phyloP scores from a whole-genome alignment of 37 sponge, comb jelly and placozoan genomes.

The Amphimedon queenslandica region DNA sequence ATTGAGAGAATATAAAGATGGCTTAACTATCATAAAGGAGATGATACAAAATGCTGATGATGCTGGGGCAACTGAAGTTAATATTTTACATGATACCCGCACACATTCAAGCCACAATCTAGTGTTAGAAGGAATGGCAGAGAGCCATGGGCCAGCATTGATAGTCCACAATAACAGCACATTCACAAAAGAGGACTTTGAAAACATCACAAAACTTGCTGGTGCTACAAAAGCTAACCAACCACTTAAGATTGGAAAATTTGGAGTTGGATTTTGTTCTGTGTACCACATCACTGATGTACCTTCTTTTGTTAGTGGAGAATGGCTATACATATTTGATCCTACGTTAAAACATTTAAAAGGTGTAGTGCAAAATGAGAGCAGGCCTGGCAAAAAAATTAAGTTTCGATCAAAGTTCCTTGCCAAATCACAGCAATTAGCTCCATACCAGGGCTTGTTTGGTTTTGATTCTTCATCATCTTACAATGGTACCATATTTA shows the following conservation, averaged over 20 bases:
- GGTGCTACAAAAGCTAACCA: slow-evolving; percentile 63
- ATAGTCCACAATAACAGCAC: slow-evolving; percentile 46
- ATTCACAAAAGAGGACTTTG: slow-evolving; percentile 74
- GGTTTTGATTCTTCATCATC: slow-evolving; percentile 2
- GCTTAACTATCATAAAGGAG: slow-evolving; percentile 65
- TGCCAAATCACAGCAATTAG: slow-evolving; percentile 31
- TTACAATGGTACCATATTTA: slow-evolving; percentile 59
- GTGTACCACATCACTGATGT: slow-evolving; percentile 62
- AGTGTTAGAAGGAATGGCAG: slow-evolving; percentile 47
- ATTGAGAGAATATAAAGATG: slow-evolving; percentile 70
- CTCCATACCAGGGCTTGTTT: slow-evolving; percentile 51
- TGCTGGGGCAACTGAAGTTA: slow-evolving; percentile 71
- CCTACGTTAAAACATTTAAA: slow-evolving; percentile 45
- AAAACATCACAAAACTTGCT: slow-evolving; percentile 75
- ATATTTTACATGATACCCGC: slow-evolving; percentile 57
- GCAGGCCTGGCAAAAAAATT: slow-evolving; percentile 47
- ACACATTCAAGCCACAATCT: slow-evolving; percentile 21
- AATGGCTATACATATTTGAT: slow-evolving; percentile 60
- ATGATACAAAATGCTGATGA: slow-evolving; percentile 85
- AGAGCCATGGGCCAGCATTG: slow-evolving; percentile 67
- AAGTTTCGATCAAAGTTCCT: slow-evolving; percentile 12
- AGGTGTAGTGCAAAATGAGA: slow-evolving; percentile 20
- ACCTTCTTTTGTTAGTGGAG: slow-evolving; percentile 54
- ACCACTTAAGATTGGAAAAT: slow-evolving; percentile 74
- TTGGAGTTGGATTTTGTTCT: slow-evolving; percentile 79